phyloP scores from a whole-genome alignment of 2,113 vertebrate species.

The Romanogobio albipinnatus region DNA sequence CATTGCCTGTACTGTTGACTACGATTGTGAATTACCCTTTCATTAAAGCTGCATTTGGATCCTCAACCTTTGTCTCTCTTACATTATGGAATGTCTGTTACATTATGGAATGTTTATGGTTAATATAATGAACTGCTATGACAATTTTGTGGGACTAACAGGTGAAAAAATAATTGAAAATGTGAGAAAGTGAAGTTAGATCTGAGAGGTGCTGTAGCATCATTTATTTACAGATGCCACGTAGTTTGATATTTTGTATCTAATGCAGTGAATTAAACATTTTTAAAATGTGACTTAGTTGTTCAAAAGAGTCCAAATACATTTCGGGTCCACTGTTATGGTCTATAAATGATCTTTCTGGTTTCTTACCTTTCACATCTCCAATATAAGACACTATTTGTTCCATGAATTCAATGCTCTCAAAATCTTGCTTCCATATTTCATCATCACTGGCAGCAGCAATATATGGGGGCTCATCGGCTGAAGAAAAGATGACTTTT shows the following conservation, averaged over 20 bases:
- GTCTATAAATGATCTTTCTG: background rate
- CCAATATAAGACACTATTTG: constrained; percentile 63
- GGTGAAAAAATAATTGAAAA: background rate
- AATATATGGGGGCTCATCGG: constrained; percentile 68
- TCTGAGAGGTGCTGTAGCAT: background rate
- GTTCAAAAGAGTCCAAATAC: background rate
- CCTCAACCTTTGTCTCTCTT: no score
- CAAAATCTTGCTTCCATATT: constrained; percentile 74
- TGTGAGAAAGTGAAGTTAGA: background rate
- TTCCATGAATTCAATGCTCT: constrained; percentile 70
- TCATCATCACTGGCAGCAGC: constrained; percentile 70
- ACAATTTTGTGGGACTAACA: background rate
- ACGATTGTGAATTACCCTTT: no score
- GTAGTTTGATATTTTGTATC: background rate
- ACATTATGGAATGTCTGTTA: no score
- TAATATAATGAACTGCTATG: background rate
- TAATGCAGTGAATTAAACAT: background rate
- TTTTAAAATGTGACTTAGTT: background rate
- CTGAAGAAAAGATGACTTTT: constrained; percentile 58
- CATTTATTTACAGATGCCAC: background rate
- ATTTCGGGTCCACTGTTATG: background rate
- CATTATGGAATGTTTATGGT: no score
- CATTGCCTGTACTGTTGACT: no score
- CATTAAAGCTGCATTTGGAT: no score
- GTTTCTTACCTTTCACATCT: constrained; percentile 73